phyloP scores from a whole-genome alignment of 1,140 invertebrate genomes.

The Steinernema khuongi region DNA sequence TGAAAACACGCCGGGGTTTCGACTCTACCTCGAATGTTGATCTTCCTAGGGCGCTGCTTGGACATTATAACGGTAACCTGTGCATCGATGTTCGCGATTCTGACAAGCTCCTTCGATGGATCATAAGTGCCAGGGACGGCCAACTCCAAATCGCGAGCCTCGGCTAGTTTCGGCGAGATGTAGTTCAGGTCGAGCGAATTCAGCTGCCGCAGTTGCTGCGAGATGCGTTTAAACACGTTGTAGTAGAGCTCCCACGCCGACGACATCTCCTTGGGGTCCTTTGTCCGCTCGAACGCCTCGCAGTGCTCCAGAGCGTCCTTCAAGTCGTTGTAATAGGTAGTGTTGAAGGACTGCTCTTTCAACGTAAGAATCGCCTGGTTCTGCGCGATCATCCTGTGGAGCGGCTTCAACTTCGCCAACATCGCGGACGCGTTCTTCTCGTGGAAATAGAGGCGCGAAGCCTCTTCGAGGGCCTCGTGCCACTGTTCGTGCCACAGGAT shows the following conservation, averaged over 20 bases:
- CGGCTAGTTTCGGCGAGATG: conserved; percentile 82
- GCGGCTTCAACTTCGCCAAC: conserved; percentile 73
- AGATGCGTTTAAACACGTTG: conserved; percentile 76
- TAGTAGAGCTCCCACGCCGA: conserved; percentile 99
- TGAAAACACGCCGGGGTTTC: conserved; percentile 12
- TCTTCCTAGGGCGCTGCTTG: conserved; percentile 90
- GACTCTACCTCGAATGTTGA: conserved; percentile 82
- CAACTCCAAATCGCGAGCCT: conserved; percentile 82
- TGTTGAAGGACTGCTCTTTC: conserved; percentile 93
- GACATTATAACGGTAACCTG: conserved; percentile 85
- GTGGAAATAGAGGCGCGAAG: conserved; percentile 89
- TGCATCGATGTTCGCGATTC: conserved; percentile 79
- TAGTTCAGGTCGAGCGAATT: conserved; percentile 75
- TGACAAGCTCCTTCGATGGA: conserved; percentile 67
- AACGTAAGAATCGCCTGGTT: conserved; percentile 80
- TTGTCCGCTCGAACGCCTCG: conserved; percentile 73
- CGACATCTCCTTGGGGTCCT: conserved; percentile 82
- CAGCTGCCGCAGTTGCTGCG: conserved; percentile 79
- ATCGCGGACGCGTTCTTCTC: conserved; percentile 64
- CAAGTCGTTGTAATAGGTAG: conserved; percentile 83
- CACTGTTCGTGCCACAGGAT: conserved; percentile 99
- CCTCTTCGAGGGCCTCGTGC: conserved; percentile 97
- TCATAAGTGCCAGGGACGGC: conserved; percentile 88
- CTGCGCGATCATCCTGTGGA: conserved; percentile 85
- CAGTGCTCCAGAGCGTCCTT: conserved; percentile 91